phyloP scores from a whole-genome alignment of 2,797 vertebrate genomes.

The Platyrinchus mystaceus region DNA sequence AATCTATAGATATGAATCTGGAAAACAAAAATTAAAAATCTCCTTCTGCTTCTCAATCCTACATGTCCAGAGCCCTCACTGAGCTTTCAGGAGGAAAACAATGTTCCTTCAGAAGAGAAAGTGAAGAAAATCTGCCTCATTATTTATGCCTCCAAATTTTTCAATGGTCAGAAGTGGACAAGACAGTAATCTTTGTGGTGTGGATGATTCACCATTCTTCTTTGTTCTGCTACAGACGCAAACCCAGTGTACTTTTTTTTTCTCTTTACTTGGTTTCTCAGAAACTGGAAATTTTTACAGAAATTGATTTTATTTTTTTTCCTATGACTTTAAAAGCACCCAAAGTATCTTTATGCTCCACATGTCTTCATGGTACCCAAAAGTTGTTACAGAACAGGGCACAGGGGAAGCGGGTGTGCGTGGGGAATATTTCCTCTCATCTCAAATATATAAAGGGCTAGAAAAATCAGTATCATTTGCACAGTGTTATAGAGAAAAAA shows the following conservation, averaged over 20 bases:
- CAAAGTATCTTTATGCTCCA: not conserved
- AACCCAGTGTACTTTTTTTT: not conserved
- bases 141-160: conserved; percentile 16
- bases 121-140: not conserved
- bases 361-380: not conserved
- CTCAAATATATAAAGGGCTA: conserved; percentile 30
- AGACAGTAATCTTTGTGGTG: not conserved
- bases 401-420: rapidly evolving
- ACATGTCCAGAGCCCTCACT: not conserved
- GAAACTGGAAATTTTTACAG: not conserved
- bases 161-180: not conserved
- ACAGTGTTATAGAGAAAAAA: not conserved
- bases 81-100: not conserved
- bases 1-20: conserved; percentile 17
- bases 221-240: not conserved
- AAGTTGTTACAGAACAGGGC: not conserved
- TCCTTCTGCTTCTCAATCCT: not conserved
- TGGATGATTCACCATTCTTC: not conserved
- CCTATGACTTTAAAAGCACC: not conserved
- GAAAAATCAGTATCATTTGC: conserved; percentile 29
- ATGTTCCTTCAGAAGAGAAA: not conserved
- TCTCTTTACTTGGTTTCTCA: not conserved
- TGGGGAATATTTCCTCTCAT: not conserved
- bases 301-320: not conserved
- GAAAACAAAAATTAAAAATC: conserved; percentile 23